Evolutionary conservation across 2,888 invertebrate species (phyloP).

Genomic region (Terebella lapidaria): DNA sequence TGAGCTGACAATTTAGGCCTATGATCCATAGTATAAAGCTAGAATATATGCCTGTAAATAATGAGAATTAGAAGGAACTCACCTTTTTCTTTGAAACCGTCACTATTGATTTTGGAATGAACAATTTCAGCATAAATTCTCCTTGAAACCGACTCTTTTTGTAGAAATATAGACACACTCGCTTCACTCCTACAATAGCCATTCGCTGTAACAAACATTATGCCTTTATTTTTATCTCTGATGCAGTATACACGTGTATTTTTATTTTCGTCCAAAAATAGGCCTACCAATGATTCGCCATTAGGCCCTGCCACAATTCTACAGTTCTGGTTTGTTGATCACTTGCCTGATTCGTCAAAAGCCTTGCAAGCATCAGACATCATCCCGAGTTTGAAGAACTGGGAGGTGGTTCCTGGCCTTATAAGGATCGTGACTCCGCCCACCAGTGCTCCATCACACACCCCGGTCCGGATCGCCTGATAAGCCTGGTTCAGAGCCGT

Average conservation of each 20-base stretch:
- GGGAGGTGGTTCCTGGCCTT: conserved; percentile 84
- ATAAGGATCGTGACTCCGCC: conserved; percentile 84
- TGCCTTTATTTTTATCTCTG: too few species aligned
- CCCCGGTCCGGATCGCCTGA: conserved; percentile 57
- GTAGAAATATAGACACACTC: conserved; percentile 74
- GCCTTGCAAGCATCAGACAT: conserved; percentile 8
- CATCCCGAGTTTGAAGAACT: conserved; percentile 80
- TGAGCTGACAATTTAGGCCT: too few species aligned
- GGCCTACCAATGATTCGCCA: too few species aligned
- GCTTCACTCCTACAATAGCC: conserved; percentile 92
- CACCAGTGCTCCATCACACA: conserved; percentile 90
- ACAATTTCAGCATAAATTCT: conserved; percentile 81
- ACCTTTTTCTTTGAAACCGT: conserved; percentile 87
- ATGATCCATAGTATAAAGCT: too few species aligned
- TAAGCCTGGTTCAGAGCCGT: conserved; percentile 73
- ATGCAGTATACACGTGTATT: too few species aligned
- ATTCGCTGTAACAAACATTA: conserved; percentile 58
- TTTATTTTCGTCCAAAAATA: too few species aligned
- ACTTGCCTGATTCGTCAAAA: conserved; percentile 11
- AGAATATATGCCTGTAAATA: too few species aligned
- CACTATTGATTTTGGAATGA: conserved; percentile 85
- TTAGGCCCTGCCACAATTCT: too few species aligned
- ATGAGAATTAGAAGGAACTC: too few species aligned
- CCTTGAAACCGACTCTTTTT: conserved; percentile 70
- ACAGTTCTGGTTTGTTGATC: too few species aligned